Base-by-base conservation (phyloP, 2,113 vertebrate genomes). In the Ameiurus melas region DNA sequence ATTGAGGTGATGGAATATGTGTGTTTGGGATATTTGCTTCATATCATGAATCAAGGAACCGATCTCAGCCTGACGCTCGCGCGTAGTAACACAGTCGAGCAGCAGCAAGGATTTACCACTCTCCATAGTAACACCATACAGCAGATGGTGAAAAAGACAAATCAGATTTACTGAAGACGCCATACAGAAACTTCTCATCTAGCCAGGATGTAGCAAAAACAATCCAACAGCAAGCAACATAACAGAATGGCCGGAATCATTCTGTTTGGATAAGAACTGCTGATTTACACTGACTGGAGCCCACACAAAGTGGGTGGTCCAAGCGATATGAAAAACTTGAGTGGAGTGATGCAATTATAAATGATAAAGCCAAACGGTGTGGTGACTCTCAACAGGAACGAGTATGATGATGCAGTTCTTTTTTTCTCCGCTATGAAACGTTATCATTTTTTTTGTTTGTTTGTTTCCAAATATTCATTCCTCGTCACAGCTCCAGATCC, bases 101-200 rank as follows among this genome's bases (percentile, higher is more conserved):
- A 62, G 73, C 70, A 85, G 58, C 43, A 19, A 83, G 58, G 73
- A 55, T 58, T 58, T 1, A 3, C 70, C 60, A 73, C 78, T 84
- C 68, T 64, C 86, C 84, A 84, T 39, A 9, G 51, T 84, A 83
- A 86, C 13, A n/a, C 86, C 68, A 86, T 58, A 88, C 36, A 84
- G 62, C 87, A 75, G 87, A 70, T 73, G 71, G 85, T 47, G 60
- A 33, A 25, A 70, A 58, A 39, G 20, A 66, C 55, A 53, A 84
- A 90, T 86, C 73, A 19, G 64, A 79, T 71, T 71, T 66, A n/a
- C 33, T 58, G 27, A 22, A 10, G n/a, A 77, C 43, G 25, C 53
- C 60, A 86, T 19, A 60, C 73, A 57, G 30, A 70, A 36, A 80
- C 7, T 30, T 68, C 30, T 66, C 16, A 71, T 58, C 64, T 43